Conservation (phyloP, 2,797 vertebrate genomes). For the Danio choprae region DNA sequence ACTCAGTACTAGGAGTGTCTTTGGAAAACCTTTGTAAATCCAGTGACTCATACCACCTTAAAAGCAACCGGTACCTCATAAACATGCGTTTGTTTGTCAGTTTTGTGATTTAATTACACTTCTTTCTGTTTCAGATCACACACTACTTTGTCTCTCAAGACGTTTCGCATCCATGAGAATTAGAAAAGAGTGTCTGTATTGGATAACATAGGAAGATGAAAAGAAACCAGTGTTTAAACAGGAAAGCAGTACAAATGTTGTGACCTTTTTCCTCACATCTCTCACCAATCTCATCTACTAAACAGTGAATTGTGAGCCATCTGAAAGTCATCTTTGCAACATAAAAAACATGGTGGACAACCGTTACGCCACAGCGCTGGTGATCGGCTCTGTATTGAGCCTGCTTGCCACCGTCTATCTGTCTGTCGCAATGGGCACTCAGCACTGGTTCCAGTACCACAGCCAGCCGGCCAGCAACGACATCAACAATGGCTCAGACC, state of each 20-base stretch:
- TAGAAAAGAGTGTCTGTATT: neutral
- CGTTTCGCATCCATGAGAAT: neutral
- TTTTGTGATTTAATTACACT: neutral
- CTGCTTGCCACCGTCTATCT: conserved; percentile 95
- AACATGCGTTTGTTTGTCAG: neutral
- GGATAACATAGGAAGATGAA: neutral
- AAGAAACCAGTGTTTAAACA: neutral
- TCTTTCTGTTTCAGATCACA: neutral
- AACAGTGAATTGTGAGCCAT: neutral
- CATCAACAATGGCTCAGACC: conserved; percentile 73
- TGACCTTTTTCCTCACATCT: neutral
- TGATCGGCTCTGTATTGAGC: conserved; percentile 95
- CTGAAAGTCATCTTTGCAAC: neutral
- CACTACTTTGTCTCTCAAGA: neutral
- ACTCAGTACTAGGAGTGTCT: neutral
- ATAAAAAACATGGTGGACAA: conserved; percentile 88
- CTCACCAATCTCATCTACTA: neutral
- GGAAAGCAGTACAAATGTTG: neutral
- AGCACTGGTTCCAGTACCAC: conserved; percentile 94
- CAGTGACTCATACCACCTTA: neutral
- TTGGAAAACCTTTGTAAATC: neutral
- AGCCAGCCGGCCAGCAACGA: conserved; percentile 74
- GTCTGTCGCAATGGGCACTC: conserved; percentile 92
- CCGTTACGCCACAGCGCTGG: conserved; percentile 95
- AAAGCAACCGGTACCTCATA: neutral